A percentile compares a stretch with the other conserved stretches of the same genome.
phyloP scores from a whole-genome alignment of 1,140 invertebrate genomes.

The Aphis craccivora region DNA sequence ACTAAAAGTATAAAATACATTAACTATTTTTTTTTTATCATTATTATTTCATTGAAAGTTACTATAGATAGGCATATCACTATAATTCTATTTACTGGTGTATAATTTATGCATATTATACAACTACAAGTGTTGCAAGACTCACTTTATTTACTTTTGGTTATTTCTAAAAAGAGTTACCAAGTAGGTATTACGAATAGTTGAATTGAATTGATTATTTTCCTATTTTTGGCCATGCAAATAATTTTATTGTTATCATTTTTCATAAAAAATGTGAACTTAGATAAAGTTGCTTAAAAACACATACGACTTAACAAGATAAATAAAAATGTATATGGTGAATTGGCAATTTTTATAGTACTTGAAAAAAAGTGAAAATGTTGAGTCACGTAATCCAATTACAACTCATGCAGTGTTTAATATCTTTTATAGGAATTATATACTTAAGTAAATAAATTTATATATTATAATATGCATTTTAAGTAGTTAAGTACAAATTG shows the following conservation, averaged over 20 bases:
- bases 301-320: neutral
- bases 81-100: too few species aligned
- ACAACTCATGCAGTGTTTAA: neutral
- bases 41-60: neutral
- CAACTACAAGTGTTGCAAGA: neutral
- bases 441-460: neutral
- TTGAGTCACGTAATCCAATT: neutral
- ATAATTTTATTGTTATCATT: slow-evolving; percentile 13
- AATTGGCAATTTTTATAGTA: slow-evolving; percentile 19
- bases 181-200: neutral
- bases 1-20: neutral
- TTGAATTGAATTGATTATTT: neutral
- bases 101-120: neutral
- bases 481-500: neutral
- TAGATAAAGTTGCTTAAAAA: neutral
- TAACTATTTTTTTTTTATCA: neutral
- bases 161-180: neutral
- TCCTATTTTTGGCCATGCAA: neutral
- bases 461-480: neutral
- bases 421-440: neutral
- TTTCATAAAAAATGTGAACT: slow-evolving; percentile 40
- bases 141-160: neutral
- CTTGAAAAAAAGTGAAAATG: neutral
- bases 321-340: neutral
- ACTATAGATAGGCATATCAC: neutral